A percentile compares a stretch with the other conserved stretches of the same genome.
These are phyloP conservation scores for Apostichopus californicus DNA, from an alignment of 35 echinoderm and acorn worm genomes.

Conservation along the genomic window DNA sequence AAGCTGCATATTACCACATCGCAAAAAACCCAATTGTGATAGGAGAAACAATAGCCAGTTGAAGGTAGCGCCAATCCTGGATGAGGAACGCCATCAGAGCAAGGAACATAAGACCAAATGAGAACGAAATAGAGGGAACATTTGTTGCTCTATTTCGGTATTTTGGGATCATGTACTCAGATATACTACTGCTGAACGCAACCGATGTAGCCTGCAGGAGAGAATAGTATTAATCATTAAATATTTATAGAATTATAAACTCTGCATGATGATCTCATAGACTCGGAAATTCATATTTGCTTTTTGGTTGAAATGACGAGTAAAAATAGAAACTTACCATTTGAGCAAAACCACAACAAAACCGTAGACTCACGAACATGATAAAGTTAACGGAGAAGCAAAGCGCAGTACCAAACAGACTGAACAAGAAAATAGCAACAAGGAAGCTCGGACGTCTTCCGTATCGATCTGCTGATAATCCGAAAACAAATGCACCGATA, in stretches of 20 bases:
- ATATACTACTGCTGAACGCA: slow-evolving; percentile 12
- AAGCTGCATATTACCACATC: neutral
- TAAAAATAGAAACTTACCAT: neutral
- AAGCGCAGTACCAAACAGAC: neutral
- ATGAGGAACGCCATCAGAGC: slow-evolving; percentile 50
- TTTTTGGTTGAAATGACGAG: no score
- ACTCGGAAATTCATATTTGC: no score
- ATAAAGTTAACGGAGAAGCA: slow-evolving; percentile 10
- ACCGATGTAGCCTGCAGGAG: neutral
- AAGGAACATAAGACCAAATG: slow-evolving; percentile 51
- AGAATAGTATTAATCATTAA: no score
- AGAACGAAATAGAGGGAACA: slow-evolving; percentile 6
- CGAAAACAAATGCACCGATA: neutral
- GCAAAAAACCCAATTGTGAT: neutral
- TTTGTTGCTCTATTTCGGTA: slow-evolving; percentile 26
- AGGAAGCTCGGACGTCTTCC: slow-evolving; percentile 36
- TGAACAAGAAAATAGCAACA: neutral
- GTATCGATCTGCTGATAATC: neutral
- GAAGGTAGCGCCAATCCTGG: slow-evolving; percentile 57
- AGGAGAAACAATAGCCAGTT: slow-evolving; percentile 49
- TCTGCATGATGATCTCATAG: no score
- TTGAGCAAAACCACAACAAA: slow-evolving; percentile 18
- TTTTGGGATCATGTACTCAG: slow-evolving; percentile 55
- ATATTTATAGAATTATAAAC: no score
- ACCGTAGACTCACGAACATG: neutral